These are phyloP conservation scores for Tetanocera ferruginea DNA, from an alignment of 2,888 invertebrate genomes.

Conservation along the genomic window DNA sequence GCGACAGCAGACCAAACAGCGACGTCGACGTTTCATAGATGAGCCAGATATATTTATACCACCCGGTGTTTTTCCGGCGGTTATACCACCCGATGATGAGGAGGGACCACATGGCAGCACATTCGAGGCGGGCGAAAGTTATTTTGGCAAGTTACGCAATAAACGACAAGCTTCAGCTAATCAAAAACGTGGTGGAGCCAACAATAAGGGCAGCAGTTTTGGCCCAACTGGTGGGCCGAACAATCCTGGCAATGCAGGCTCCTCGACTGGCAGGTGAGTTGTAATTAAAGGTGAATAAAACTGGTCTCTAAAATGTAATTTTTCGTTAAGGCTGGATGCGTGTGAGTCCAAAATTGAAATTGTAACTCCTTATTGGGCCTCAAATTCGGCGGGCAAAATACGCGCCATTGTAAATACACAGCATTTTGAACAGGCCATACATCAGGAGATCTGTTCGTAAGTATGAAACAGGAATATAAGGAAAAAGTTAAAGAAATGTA, in stretches of 20 bases:
- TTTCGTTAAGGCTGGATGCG: conserved; percentile 79
- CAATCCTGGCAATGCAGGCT: conserved; percentile 44
- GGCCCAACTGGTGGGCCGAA: conserved; percentile 55
- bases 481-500: background rate
- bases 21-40: conserved; percentile 67
- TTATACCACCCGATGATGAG: conserved; percentile 70
- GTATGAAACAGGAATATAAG: conserved; percentile 60
- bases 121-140: conserved; percentile 71
- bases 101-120: conserved; percentile 56
- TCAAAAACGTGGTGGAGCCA: conserved; percentile 37
- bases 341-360: conserved; percentile 94
- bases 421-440: conserved; percentile 95
- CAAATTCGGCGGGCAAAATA: conserved; percentile 91
- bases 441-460: conserved; percentile 95
- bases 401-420: conserved; percentile 94
- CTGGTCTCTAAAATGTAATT: conserved; percentile 51
- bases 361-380: conserved; percentile 94
- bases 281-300: background rate
- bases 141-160: conserved; percentile 73
- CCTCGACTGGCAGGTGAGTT: conserved; percentile 60
- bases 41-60: conserved; percentile 68
- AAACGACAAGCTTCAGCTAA: conserved; percentile 71
- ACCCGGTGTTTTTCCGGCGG: conserved; percentile 73
- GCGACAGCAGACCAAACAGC: conserved; percentile 65
- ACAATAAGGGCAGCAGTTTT: conserved; percentile 38